Conservation (phyloP, 1,140 invertebrate genomes). For the Procambarus clarkii region DNA sequence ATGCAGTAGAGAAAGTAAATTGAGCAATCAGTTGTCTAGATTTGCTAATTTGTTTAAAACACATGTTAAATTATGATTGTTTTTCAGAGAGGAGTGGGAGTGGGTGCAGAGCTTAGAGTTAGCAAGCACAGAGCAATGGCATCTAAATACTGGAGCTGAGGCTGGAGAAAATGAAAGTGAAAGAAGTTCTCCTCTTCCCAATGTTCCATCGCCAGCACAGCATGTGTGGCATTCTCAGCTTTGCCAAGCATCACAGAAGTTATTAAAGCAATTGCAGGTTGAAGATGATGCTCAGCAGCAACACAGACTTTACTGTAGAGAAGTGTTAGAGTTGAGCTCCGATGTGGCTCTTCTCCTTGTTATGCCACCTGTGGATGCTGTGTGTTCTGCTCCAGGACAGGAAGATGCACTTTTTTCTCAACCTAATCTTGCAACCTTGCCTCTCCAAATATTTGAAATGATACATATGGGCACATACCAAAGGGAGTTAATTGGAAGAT, state of each 20-base stretch:
- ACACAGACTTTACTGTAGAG: conserved; percentile 85
- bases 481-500: conserved; percentile 88
- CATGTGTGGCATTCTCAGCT: conserved; percentile 90
- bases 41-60: too few species aligned
- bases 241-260: conserved; percentile 76
- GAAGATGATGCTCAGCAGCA: conserved; percentile 58
- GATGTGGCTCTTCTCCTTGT: conserved; percentile 93
- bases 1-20: too few species aligned
- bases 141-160: conserved; percentile 80
- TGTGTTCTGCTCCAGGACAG: conserved; percentile 86
- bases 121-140: conserved; percentile 33
- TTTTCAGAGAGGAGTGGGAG: conserved; percentile 92
- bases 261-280: conserved; percentile 58
- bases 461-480: conserved; percentile 94
- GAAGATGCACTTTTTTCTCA: conserved; percentile 76
- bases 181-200: conserved; percentile 89
- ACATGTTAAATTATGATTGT: background rate
- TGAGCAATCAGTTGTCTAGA: too few species aligned
- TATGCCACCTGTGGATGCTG: conserved; percentile 91
- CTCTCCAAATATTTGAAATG: conserved; percentile 85
- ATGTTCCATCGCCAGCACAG: conserved; percentile 92
- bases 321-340: conserved; percentile 91
- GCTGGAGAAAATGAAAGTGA: conserved; percentile 93
- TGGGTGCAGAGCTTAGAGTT: conserved; percentile 76
- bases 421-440: conserved; percentile 62